Conservation (phyloP, 2,888 invertebrate species). For the Ormyrus pomaceus region DNA sequence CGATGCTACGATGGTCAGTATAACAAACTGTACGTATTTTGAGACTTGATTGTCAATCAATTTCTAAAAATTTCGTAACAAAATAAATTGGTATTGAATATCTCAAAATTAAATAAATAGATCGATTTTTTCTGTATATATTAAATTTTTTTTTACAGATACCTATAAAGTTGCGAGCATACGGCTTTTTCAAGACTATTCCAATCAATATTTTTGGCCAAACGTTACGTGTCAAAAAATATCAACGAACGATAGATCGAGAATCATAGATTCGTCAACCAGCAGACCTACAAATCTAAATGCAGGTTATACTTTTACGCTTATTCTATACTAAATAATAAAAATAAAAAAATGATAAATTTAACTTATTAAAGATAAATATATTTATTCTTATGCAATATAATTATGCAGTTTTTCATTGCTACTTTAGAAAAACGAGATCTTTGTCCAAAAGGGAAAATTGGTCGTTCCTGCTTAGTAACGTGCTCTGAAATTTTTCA, state of each 20-base stretch:
- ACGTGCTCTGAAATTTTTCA: slow-evolving; percentile 50
- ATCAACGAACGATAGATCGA: slow-evolving; percentile 43
- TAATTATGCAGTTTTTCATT: neutral
- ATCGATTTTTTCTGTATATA: neutral
- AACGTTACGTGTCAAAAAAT: slow-evolving; percentile 63
- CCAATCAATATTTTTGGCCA: slow-evolving; percentile 54
- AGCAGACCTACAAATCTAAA: neutral
- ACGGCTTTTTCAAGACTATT: slow-evolving; percentile 43
- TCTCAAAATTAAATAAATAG: too few relatives aligned
- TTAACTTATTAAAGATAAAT: neutral
- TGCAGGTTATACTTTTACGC: slow-evolving; percentile 13
- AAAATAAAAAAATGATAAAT: neutral
- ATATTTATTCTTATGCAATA: neutral
- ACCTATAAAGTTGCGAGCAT: slow-evolving; percentile 54
- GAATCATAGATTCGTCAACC: slow-evolving; percentile 20
- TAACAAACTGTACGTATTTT: neutral
- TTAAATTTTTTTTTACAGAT: slow-evolving; percentile 45
- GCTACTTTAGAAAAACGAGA: slow-evolving; percentile 8
- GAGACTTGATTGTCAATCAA: too few relatives aligned
- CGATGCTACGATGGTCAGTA: slow-evolving; percentile 50
- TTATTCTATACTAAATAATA: neutral
- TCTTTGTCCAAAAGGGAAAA: slow-evolving; percentile 55
- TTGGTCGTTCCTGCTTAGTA: slow-evolving; percentile 59
- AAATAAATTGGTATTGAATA: too few relatives aligned
- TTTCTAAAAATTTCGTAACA: too few relatives aligned